Percentiles rank a stretch among this genome's conserved stretches.
Evolutionary conservation across 2,797 vertebrate genomes (phyloP).

Genomic region (Pseudochromis fuscus): DNA sequence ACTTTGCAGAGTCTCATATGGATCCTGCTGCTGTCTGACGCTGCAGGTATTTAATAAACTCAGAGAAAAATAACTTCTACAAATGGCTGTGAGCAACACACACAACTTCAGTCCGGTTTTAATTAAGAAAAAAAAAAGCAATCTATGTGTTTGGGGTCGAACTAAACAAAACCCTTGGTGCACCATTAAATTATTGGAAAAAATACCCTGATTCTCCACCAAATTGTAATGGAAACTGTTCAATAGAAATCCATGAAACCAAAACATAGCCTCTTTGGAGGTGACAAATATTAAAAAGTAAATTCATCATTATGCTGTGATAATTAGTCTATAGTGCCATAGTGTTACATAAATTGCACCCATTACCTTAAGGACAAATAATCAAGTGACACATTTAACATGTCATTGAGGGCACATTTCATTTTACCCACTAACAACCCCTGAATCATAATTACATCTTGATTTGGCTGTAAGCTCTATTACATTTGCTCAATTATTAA

Average conservation of each 20-base stretch:
- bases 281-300: slow-evolving; percentile 30
- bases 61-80: too few species aligned
- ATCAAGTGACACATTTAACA: slow-evolving; percentile 67
- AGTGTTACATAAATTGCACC: slow-evolving; percentile 57
- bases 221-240: slow-evolving; percentile 8
- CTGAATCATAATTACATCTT: slow-evolving; percentile 67
- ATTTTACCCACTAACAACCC: slow-evolving; percentile 62
- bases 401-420: slow-evolving; percentile 51
- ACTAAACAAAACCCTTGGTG: too few species aligned
- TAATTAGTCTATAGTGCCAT: slow-evolving; percentile 46
- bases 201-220: too few species aligned
- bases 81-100: too few species aligned
- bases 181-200: too few species aligned
- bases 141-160: too few species aligned
- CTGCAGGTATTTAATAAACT: too few species aligned
- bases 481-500: slow-evolving; percentile 64
- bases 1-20: too few species aligned
- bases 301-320: slow-evolving; percentile 43
- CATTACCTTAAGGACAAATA: slow-evolving; percentile 66
- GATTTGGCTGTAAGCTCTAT: slow-evolving; percentile 55
- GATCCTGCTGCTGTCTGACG: too few species aligned
- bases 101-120: too few species aligned
- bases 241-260: background rate
- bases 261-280: slow-evolving; percentile 3
- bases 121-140: too few species aligned